Evolutionary conservation across 2,113 vertebrate species (phyloP).

Genomic region (Axis porcinus): DNA sequence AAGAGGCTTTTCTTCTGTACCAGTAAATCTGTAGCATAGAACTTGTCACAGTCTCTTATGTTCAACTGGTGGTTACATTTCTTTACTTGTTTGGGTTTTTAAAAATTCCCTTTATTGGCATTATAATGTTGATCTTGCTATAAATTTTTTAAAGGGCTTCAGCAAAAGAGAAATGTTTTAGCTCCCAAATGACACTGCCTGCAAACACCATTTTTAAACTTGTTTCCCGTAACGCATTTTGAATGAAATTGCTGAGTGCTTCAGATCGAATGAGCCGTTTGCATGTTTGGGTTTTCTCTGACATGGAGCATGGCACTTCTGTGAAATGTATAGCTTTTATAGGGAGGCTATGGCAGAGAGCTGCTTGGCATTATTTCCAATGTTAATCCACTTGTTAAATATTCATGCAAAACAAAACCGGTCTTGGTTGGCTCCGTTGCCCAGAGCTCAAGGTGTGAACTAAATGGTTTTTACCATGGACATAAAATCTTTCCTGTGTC

Average conservation of each 20-base stretch:
- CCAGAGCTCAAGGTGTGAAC: background rate
- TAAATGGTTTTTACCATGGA: background rate
- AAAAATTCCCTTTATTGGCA: slow-evolving; percentile 20
- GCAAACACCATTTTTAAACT: slow-evolving; percentile 26
- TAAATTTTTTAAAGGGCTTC: slow-evolving; percentile 61
- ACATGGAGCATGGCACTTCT: background rate
- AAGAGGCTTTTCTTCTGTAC: background rate
- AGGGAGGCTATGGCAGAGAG: background rate
- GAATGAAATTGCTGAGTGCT: background rate
- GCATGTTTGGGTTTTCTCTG: background rate
- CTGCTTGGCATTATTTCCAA: background rate
- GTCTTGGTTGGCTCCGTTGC: background rate
- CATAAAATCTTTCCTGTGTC: background rate
- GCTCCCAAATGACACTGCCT: background rate
- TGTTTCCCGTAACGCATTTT: background rate
- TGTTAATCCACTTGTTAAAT: background rate
- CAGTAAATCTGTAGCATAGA: background rate
- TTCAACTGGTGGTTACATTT: background rate
- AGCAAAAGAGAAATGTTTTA: slow-evolving; percentile 23
- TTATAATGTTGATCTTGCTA: slow-evolving; percentile 59
- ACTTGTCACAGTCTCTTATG: background rate
- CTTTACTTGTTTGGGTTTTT: background rate
- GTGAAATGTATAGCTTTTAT: background rate
- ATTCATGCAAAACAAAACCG: background rate
- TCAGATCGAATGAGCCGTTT: background rate